A percentile compares a stretch with the other conserved stretches of the same genome.
phyloP scores from a whole-genome alignment of 2,888 invertebrate genomes.

The Campoplex capitator region DNA sequence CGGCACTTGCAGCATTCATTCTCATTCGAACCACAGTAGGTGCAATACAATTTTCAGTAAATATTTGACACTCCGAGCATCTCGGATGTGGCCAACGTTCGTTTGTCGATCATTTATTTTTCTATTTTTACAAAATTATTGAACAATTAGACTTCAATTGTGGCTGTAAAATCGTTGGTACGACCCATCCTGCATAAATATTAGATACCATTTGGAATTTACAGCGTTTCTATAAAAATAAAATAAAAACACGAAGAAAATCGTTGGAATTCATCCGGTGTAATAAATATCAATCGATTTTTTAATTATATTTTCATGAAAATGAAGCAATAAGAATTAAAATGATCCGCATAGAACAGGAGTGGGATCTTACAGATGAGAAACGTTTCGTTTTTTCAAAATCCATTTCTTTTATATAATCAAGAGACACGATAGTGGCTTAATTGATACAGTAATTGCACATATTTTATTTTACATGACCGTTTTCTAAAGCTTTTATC shows the following conservation, averaged over 20 bases:
- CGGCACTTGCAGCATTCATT: not conserved
- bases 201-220: not conserved
- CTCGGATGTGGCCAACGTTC: not conserved
- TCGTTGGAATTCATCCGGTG: not conserved
- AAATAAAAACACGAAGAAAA: not conserved
- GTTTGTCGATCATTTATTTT: not conserved
- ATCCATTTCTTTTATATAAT: not conserved
- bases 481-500: not conserved
- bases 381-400: not conserved
- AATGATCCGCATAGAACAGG: not conserved
- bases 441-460: not conserved
- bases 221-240: not conserved
- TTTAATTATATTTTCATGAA: not conserved
- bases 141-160: not conserved
- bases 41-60: not conserved
- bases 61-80: not conserved
- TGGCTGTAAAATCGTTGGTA: not conserved
- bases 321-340: not conserved
- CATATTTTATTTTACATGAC: too few species aligned
- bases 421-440: too few species aligned
- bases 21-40: not conserved
- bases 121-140: not conserved
- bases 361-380: not conserved
- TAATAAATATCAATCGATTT: not conserved
- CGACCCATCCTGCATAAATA: not conserved